Conservation (phyloP, 37 sponge, comb jelly and placozoan genomes). For the Cladorhizidae sp. region DNA sequence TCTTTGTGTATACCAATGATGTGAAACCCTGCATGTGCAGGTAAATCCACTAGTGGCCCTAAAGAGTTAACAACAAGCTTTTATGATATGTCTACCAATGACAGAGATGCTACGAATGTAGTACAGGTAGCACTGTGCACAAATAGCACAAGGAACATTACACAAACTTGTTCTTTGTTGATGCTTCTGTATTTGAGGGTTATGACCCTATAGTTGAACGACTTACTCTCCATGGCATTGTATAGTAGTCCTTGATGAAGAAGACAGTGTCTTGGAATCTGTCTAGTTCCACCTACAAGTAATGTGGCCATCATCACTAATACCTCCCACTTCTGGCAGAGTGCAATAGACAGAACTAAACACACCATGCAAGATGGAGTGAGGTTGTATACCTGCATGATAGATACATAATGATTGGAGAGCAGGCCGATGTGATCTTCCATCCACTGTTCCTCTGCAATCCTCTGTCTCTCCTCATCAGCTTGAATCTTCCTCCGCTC, state of each 20-base stretch:
- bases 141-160: too few species aligned
- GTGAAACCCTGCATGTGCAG: too few species aligned
- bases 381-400: slow-evolving; percentile 79
- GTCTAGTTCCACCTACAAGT: slow-evolving; percentile 75
- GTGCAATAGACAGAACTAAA: too few species aligned
- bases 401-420: slow-evolving; percentile 81
- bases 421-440: slow-evolving; percentile 87
- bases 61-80: too few species aligned
- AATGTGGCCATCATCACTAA: not conserved
- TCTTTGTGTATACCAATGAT: too few species aligned
- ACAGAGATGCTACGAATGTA: too few species aligned
- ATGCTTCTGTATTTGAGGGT: too few species aligned
- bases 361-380: not conserved
- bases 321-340: not conserved
- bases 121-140: too few species aligned
- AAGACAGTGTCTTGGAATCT: slow-evolving; percentile 80
- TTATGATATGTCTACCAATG: too few species aligned
- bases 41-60: too few species aligned
- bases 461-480: slow-evolving; percentile 69
- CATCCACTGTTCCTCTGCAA: slow-evolving; percentile 82
- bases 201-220: not conserved
- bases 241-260: slow-evolving; percentile 94
- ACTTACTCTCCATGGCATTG: slow-evolving; percentile 56
- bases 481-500: slow-evolving; percentile 80
- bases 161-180: too few species aligned